Conservation (phyloP, 2,888 invertebrate genomes). For the Lasius platythorax region DNA sequence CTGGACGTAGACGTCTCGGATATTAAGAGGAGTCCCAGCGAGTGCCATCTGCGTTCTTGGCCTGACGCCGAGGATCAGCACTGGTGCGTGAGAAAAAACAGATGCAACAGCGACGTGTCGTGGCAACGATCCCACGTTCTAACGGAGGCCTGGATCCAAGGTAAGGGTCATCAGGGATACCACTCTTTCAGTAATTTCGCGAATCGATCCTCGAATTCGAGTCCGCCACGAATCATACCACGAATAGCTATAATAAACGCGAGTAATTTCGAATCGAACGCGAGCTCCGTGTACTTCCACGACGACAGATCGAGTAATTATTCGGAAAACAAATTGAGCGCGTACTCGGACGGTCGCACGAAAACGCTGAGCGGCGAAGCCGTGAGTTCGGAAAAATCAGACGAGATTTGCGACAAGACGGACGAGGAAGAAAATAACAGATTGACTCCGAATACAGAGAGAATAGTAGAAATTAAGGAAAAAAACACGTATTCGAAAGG, state of each 20-base stretch:
- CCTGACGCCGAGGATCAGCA: constrained; percentile 67
- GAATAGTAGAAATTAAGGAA: constrained; percentile 16
- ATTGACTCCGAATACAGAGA: constrained; percentile 59
- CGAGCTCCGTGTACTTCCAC: constrained; percentile 81
- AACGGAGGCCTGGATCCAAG: constrained; percentile 80
- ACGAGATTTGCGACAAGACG: constrained; percentile 75
- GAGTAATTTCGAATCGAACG: constrained; percentile 84
- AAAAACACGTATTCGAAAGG: constrained; percentile 37
- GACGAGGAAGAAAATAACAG: constrained; percentile 73
- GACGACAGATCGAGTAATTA: constrained; percentile 70
- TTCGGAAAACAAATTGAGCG: constrained; percentile 74
- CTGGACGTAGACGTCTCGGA: constrained; percentile 56
- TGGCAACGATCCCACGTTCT: constrained; percentile 80
- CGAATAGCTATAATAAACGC: constrained; percentile 84
- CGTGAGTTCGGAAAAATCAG: constrained; percentile 78
- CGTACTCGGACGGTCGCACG: constrained; percentile 77
- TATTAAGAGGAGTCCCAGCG: constrained; percentile 73
- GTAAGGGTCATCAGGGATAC: constrained; percentile 77
- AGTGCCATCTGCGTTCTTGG: constrained; percentile 74
- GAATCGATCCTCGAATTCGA: constrained; percentile 66
- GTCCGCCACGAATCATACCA: constrained; percentile 78
- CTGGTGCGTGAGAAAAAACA: constrained; percentile 74
- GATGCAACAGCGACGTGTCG: constrained; percentile 83
- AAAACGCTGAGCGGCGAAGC: constrained; percentile 81
- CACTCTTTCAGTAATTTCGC: constrained; percentile 74